phyloP scores from a whole-genome alignment of 1,140 invertebrate genomes.

The Potamilus streckersoni region DNA sequence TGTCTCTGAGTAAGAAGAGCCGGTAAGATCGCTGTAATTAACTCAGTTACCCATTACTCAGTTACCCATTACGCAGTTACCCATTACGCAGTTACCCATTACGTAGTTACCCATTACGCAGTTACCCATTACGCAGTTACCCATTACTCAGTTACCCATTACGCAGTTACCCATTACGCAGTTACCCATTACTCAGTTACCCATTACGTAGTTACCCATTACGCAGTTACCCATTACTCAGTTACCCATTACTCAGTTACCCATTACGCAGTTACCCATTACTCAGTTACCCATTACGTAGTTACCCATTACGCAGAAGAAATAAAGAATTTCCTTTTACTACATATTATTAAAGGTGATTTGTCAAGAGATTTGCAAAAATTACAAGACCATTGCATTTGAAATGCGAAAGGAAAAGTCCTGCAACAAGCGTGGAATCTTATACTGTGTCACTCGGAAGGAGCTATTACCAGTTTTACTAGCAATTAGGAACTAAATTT shows the following conservation, averaged over 20 bases:
- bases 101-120: neutral
- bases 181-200: too few relatives aligned
- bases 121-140: neutral
- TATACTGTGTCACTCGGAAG: neutral
- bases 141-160: too few relatives aligned
- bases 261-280: too few relatives aligned
- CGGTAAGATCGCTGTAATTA: neutral
- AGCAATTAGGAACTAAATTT: too few relatives aligned
- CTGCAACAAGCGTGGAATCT: neutral
- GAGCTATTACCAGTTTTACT: neutral
- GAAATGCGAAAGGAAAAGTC: constrained; percentile 2
- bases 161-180: too few relatives aligned
- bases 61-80: too few relatives aligned
- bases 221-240: too few relatives aligned
- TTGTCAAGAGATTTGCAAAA: neutral
- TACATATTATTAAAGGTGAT: neutral
- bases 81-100: too few relatives aligned
- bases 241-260: too few relatives aligned
- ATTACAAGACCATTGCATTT: neutral
- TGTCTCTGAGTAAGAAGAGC: neutral
- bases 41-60: neutral
- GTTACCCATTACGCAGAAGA: neutral
- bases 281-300: neutral
- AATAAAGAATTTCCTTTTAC: neutral
- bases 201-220: neutral